These are phyloP conservation scores for Ostrea denselamellosa DNA, from an alignment of 1,140 invertebrate genomes.

Conservation along the genomic window DNA sequence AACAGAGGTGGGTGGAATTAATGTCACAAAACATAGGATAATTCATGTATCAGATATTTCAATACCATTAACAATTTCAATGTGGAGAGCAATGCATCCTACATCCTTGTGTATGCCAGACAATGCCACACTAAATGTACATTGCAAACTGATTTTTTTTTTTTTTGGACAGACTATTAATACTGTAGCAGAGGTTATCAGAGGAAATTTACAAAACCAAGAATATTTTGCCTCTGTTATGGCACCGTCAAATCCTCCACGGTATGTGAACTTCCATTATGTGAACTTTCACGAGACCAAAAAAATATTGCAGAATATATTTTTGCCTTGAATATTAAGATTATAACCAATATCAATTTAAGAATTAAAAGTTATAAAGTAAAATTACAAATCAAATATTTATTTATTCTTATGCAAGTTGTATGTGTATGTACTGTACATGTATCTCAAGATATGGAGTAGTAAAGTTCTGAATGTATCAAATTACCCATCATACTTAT, in stretches of 20 bases:
- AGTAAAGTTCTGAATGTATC: no score
- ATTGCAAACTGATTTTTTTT: not conserved
- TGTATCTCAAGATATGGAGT: no score
- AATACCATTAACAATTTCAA: not conserved
- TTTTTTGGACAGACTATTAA: conserved; percentile 87
- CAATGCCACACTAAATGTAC: not conserved
- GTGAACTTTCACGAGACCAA: no score
- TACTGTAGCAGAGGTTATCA: conserved; percentile 95
- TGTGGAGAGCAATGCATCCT: not conserved
- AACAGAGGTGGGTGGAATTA: conserved; percentile 84
- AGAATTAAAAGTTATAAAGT: no score
- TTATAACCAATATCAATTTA: no score
- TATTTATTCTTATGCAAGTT: no score
- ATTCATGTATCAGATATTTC: not conserved
- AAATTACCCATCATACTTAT: no score
- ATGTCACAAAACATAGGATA: not conserved
- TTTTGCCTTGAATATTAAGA: no score
- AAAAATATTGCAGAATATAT: no score
- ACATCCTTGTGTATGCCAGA: not conserved
- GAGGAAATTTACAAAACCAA: conserved; percentile 94
- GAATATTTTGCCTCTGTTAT: conserved; percentile 94
- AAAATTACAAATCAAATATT: no score
- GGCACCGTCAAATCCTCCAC: conserved; percentile 94
- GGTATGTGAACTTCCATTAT: conserved; percentile 78
- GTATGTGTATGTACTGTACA: no score